phyloP scores from a whole-genome alignment of 2,888 invertebrate species.

The Gryllus longicercus region DNA sequence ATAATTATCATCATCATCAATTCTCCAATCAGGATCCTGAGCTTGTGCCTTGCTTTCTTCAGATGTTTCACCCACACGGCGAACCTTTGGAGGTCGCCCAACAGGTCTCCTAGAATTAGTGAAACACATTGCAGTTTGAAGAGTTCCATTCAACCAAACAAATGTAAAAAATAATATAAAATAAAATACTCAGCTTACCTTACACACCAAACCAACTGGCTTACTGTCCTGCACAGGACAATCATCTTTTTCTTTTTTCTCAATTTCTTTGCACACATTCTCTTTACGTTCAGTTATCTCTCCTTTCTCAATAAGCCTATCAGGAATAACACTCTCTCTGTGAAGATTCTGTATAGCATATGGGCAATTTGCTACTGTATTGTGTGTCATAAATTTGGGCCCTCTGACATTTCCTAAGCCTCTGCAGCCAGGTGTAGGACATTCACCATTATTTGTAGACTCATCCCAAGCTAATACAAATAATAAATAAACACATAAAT shows the following conservation, averaged over 20 bases:
- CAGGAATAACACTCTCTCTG: conserved; percentile 49
- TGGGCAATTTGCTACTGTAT: conserved; percentile 69
- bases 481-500: neutral
- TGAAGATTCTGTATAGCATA: conserved; percentile 61
- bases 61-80: conserved; percentile 35
- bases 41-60: conserved; percentile 37
- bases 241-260: conserved; percentile 28
- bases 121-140: too few species aligned
- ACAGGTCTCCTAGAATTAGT: conserved; percentile 24
- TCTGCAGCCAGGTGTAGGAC: conserved; percentile 81
- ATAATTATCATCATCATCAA: conserved; percentile 35
- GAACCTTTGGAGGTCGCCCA: conserved; percentile 34
- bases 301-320: conserved; percentile 52
- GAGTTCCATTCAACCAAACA: too few species aligned
- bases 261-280: conserved; percentile 43
- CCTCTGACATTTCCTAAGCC: conserved; percentile 86
- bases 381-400: conserved; percentile 70
- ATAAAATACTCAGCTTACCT: neutral
- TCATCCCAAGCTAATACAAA: conserved; percentile 59
- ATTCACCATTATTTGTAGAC: conserved; percentile 59
- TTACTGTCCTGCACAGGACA: neutral
- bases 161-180: too few species aligned
- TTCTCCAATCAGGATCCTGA: conserved; percentile 29
- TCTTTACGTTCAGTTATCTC: conserved; percentile 46
- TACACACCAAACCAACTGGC: neutral